phyloP scores from a whole-genome alignment of 2,797 vertebrate genomes.

The Falco berigora region DNA sequence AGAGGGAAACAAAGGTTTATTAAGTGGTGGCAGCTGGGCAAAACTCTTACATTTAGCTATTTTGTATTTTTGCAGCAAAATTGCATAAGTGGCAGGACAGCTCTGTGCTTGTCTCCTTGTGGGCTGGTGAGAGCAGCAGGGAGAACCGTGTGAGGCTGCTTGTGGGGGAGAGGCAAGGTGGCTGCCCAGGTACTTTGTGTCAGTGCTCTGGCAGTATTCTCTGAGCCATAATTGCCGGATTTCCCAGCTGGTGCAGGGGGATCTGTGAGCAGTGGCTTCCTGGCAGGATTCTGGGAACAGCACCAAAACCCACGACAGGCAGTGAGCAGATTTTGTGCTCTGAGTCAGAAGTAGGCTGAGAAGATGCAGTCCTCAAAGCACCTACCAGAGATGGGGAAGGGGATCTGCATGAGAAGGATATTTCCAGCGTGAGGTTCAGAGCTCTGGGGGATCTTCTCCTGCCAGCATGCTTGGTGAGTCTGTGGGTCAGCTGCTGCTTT shows the following conservation, averaged over 20 bases:
- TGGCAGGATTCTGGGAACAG: conserved; percentile 32
- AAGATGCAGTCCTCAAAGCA: conserved; percentile 12
- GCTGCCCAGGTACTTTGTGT: not conserved
- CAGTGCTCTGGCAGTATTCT: not conserved
- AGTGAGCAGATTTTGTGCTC: not conserved
- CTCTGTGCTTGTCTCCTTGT: not conserved
- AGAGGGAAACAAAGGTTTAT: not conserved
- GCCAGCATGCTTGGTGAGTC: not conserved
- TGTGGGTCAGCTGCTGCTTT: not conserved
- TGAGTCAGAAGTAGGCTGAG: conserved; percentile 39
- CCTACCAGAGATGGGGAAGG: not conserved
- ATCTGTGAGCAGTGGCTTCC: not conserved
- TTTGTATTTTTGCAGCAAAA: not conserved
- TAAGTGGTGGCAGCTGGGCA: not conserved
- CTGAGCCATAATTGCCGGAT: not conserved
- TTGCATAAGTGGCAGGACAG: not conserved
- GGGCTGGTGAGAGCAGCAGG: not conserved
- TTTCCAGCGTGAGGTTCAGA: not conserved
- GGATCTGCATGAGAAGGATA: not conserved
- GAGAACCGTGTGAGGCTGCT: not conserved
- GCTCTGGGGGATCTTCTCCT: not conserved
- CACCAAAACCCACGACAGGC: not conserved
- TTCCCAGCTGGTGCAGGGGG: not conserved
- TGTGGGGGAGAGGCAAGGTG: not conserved
- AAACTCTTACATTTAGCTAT: not conserved